phyloP scores from a whole-genome alignment of 2,888 invertebrate genomes.

The Melanargia galathea region DNA sequence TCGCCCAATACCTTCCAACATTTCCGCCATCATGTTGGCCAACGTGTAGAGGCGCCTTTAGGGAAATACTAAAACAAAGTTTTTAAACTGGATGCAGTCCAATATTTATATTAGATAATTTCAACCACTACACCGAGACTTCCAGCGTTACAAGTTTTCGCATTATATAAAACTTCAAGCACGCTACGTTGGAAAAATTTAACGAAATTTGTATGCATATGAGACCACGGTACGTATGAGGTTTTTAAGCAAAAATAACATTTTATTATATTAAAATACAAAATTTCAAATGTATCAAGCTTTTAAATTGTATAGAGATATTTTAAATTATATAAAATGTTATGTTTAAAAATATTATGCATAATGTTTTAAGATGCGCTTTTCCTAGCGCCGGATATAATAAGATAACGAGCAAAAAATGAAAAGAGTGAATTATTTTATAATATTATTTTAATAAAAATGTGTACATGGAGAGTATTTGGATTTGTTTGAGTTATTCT shows the following conservation, averaged over 20 bases:
- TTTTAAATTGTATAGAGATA: constrained; percentile 17
- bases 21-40: no score
- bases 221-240: constrained; percentile 15
- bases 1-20: no score
- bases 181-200: constrained; percentile 19
- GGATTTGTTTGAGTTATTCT: no score
- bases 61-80: not conserved
- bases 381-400: constrained; percentile 1
- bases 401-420: constrained; percentile 18
- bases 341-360: constrained; percentile 13
- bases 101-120: no score
- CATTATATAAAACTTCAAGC: constrained; percentile 17
- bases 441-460: not conserved
- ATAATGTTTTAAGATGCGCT: constrained; percentile 9
- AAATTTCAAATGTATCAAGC: constrained; percentile 17
- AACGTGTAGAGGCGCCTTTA: no score
- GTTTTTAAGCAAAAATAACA: constrained; percentile 25
- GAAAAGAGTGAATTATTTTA: not conserved
- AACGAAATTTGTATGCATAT: constrained; percentile 23
- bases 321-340: constrained; percentile 20
- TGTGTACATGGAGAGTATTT: no score
- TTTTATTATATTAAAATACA: constrained; percentile 11
- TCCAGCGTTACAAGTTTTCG: constrained; percentile 13
- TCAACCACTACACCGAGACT: not conserved
- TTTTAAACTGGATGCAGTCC: no score